phyloP scores from a whole-genome alignment of 1,140 invertebrate genomes.

The Acarapis woodi region DNA sequence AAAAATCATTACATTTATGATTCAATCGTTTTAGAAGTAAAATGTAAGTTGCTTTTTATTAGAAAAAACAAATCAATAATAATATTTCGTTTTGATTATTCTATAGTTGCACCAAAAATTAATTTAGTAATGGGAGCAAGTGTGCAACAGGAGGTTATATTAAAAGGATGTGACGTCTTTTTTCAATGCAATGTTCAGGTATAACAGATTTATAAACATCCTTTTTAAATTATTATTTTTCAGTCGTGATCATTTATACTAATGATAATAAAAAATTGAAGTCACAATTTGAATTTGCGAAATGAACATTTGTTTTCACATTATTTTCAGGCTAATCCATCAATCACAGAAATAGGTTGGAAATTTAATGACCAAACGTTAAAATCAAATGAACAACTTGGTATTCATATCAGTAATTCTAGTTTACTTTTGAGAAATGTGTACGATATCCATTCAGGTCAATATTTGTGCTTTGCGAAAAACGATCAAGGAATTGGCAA shows the following conservation, averaged over 20 bases:
- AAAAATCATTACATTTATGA: no score
- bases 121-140: slow-evolving; percentile 12
- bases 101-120: slow-evolving; percentile 12
- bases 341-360: slow-evolving; percentile 46
- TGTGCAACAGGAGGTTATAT: slow-evolving; percentile 44
- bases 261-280: no score
- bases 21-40: no score
- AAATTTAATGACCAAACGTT: slow-evolving; percentile 30
- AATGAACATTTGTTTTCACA: no score
- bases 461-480: slow-evolving; percentile 56
- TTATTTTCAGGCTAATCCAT: slow-evolving; percentile 44
- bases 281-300: no score
- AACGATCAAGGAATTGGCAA: slow-evolving; percentile 63
- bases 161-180: slow-evolving; percentile 49
- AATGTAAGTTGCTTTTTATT: not conserved
- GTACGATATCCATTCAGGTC: slow-evolving; percentile 14
- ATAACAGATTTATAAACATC: no score
- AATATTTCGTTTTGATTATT: not conserved
- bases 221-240: no score
- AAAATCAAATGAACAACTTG: slow-evolving; percentile 20
- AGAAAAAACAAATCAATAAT: not conserved
- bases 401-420: slow-evolving; percentile 45
- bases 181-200: slow-evolving; percentile 38
- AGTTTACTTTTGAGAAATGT: slow-evolving; percentile 20
- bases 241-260: no score